Base-by-base conservation (phyloP, 2,888 invertebrate species). In the Chorisops tibialis region DNA sequence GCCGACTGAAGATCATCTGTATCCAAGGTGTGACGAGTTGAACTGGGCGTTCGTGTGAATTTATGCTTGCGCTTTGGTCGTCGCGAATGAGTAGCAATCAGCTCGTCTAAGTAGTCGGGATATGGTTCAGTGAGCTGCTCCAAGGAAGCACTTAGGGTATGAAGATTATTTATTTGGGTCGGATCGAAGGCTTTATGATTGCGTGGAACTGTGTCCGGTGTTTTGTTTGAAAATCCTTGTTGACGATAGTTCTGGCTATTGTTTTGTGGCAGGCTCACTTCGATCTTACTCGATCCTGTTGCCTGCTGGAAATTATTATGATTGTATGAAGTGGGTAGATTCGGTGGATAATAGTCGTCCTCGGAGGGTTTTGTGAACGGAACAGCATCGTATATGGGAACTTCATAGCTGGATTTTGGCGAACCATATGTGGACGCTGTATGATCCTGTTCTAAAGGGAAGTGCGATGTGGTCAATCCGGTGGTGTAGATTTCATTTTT, bases 331-430 rank as follows among this genome's bases (percentile, higher is more conserved):
- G 60, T 63, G n/a, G 67, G 66, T 38, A 67, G 54, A 47, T 69
- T 68, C 5, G 75, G 77, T 18, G 75, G 76, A 30, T 30, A 30
- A 65, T 73, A 75, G 16, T 70, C 64, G n/a, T 75, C 74, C 3
- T 72, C 70, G 4, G 71, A 68, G 37, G 68, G 73, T 16, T 58
- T 50, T 14, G 64, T 63, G 38, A 75, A 76, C 4, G 75, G 74
- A 64, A 75, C 70, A 1, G 75, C 72, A 65, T 78, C 75, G 24
- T 77, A 77, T 16, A 77, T 69, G 24, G 79, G 78, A n/a, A 77
- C 76, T 64, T 77, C 76, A 62, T 78, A 78, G 48, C 78, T 77
- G 6, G 73, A 73, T 62, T 75, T 77, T 11, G 75, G 75, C 21
- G 72, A 76, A 37, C 75, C 73, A 35, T 74, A 77, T 3, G 75